These are phyloP conservation scores for Kryptopterus vitreolus DNA, from an alignment of 2,797 vertebrate genomes.

Conservation along the genomic window DNA sequence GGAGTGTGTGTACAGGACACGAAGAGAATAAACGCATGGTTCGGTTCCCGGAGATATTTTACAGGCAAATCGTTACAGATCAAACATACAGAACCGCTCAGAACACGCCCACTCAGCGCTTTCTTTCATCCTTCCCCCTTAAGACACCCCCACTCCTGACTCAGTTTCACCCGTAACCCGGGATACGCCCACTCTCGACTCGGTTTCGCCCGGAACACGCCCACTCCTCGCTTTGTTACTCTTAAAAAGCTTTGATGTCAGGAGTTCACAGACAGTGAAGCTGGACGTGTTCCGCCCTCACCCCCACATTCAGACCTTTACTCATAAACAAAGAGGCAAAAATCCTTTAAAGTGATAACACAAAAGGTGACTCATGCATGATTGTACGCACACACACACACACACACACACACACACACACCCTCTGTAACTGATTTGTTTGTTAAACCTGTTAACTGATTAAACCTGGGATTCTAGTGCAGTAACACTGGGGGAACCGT, in stretches of 20 bases:
- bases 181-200: not conserved
- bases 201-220: not conserved
- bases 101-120: not conserved
- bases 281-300: not conserved
- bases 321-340: not conserved
- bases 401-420: no score
- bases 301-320: slow-evolving; percentile 10
- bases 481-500: not conserved
- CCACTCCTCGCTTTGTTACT: not conserved
- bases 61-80: slow-evolving; percentile 3
- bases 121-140: no score
- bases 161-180: not conserved
- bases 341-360: not conserved
- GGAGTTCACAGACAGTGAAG: not conserved
- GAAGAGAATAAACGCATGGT: not conserved
- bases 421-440: not conserved
- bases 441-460: not conserved
- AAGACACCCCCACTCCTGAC: not conserved
- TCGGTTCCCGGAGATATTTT: not conserved
- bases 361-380: not conserved
- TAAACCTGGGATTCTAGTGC: no score
- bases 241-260: not conserved
- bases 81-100: not conserved
- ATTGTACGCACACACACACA: not conserved
- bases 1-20: no score